These are phyloP conservation scores for Lepus timidus DNA, from an alignment of 2,113 vertebrate genomes.

Conservation along the genomic window DNA sequence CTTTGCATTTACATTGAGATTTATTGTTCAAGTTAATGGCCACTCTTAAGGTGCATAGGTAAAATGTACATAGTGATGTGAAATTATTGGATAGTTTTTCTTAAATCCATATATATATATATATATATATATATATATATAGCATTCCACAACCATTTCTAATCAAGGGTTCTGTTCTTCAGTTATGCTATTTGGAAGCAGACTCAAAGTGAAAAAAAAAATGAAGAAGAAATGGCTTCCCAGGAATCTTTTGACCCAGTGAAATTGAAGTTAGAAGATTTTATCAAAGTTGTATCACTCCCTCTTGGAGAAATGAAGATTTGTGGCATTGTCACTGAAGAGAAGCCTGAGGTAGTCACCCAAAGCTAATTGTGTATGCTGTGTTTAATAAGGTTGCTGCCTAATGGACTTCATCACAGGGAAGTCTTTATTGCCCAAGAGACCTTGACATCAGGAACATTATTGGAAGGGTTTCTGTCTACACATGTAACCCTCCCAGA, in stretches of 20 bases:
- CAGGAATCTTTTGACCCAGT: conserved; percentile 23
- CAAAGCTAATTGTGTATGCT: conserved; percentile 63
- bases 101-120: background rate
- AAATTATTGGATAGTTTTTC: background rate
- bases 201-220: background rate
- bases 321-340: conserved; percentile 45
- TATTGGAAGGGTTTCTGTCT: conserved; percentile 63
- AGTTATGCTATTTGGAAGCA: background rate
- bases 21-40: conserved; percentile 5
- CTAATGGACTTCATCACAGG: conserved; percentile 72
- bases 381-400: conserved; percentile 74
- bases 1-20: background rate
- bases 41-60: background rate
- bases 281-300: conserved; percentile 46
- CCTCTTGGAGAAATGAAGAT: conserved; percentile 67
- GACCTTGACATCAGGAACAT: conserved; percentile 71
- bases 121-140: too few relatives aligned
- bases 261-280: conserved; percentile 47
- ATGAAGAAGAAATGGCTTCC: background rate
- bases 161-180: conserved; percentile 36
- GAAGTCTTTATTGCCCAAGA: conserved; percentile 73
- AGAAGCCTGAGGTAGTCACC: conserved; percentile 62
- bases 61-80: background rate
- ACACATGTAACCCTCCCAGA: conserved; percentile 2
- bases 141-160: background rate